Percentiles rank a stretch among this genome's conserved stretches.
These are phyloP conservation scores for Caenorhabditis macrosperma DNA, from an alignment of 2,888 invertebrate genomes.

Conservation along the genomic window DNA sequence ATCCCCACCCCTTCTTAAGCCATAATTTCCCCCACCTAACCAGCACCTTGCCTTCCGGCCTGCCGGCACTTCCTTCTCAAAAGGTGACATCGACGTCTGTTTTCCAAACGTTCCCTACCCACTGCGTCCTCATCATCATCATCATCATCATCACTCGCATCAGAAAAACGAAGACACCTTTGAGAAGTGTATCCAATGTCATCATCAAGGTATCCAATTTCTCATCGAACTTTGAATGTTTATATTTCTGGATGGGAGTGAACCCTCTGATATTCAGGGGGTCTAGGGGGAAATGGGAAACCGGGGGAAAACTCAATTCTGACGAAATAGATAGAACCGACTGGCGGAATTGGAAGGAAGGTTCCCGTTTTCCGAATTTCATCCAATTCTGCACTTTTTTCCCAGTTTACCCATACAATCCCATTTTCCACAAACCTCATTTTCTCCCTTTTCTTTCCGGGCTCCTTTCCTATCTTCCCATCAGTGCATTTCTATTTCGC, in stretches of 20 bases:
- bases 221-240: constrained; percentile 37
- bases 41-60: constrained; percentile 1
- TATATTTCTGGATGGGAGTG: constrained; percentile 15
- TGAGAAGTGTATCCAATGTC: constrained; percentile 47
- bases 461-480: not conserved
- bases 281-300: no score
- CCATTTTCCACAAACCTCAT: not conserved
- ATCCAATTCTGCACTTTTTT: constrained; percentile 26
- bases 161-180: constrained; percentile 38
- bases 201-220: constrained; percentile 46
- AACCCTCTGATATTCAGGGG: constrained; percentile 19
- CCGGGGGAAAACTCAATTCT: constrained; percentile 20
- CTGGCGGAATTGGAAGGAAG: not conserved
- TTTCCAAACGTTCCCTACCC: not conserved
- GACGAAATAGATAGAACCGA: constrained; percentile 2
- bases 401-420: not conserved
- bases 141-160: constrained; percentile 31
- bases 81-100: no score
- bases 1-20: not conserved
- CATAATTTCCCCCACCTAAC: not conserved
- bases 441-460: not conserved
- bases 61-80: not conserved
- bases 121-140: not conserved
- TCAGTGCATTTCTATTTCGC: constrained; percentile 17
- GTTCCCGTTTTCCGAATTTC: not conserved